These are phyloP conservation scores for Ondatra zibethicus DNA, from an alignment of 2,113 vertebrate genomes.

Conservation along the genomic window DNA sequence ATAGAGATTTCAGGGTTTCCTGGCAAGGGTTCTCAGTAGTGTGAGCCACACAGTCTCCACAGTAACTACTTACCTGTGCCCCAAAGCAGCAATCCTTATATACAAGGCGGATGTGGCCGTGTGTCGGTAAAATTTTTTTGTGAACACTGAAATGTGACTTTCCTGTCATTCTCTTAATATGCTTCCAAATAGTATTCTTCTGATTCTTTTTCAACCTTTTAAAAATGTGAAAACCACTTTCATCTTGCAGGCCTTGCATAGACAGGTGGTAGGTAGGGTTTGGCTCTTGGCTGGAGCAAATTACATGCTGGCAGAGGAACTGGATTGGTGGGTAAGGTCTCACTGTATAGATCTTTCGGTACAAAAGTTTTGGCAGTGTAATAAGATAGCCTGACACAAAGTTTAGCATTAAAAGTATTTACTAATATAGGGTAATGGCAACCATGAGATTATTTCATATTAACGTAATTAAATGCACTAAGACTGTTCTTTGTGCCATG, in stretches of 20 bases:
- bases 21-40: not conserved
- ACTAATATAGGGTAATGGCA: not conserved
- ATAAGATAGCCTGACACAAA: not conserved
- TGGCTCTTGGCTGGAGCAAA: not conserved
- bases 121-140: not conserved
- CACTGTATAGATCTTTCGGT: not conserved
- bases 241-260: not conserved
- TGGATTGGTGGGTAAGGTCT: not conserved
- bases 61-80: accelerated
- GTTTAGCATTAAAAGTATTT: not conserved
- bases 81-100: not conserved
- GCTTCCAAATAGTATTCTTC: not conserved
- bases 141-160: not conserved
- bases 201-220: not conserved
- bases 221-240: not conserved
- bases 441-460: not conserved
- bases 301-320: not conserved
- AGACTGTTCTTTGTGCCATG: not conserved
- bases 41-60: not conserved
- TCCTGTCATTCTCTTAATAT: not conserved
- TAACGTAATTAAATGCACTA: not conserved
- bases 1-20: not conserved
- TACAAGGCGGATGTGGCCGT: not conserved
- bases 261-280: not conserved
- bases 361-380: not conserved